Evolutionary conservation across 2,888 invertebrate genomes (phyloP), one percentile per base, ranked within the genome.

Genomic region (Melinopterus prodromus): DNA sequence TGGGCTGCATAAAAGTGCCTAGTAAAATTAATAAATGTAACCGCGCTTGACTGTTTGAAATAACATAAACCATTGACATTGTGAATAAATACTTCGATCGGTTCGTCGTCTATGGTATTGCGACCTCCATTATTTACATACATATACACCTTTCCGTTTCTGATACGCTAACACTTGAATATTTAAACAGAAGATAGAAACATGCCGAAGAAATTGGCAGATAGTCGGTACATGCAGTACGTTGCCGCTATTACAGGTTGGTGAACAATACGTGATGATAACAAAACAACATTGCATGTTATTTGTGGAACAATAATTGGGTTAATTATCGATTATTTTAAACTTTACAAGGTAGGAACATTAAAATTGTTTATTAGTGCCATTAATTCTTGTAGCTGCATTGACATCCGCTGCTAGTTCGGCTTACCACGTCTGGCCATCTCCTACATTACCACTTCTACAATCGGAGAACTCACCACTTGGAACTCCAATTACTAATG

Each of bases 361-460:
- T 53, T 53, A 53, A 9, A 53, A 53, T 7, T 53, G 53, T 53
- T 53, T 53, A 53, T 53, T 53, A 53, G 53, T 53, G 53, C 12
- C 5, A 12, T 53, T 3, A 53, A 53, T 37, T 36, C 16, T 70
- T 80, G 16, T 77, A 82, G 83, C 82, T 15, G 80, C 82, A 2
- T 36, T 81, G 4, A 78, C 80, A 6, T 79, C 81, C 77, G 80
- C 81, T 69, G 77, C 81, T 35, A 38, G 79, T 9, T 75, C 83
- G n/a, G 78, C 80, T 15, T 81, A 83, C 77, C n/a, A 79, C 15
- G 77, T 82, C 35, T 84, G 84, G 84, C 79, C 84, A 69, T 83
- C 83, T 14, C 84, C 84, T 35, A 81, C 82, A 7, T 38, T 84
- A 15, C 80, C 83, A 53, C 16, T 72, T 77, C 76, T 84, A n/a